Percentiles rank a stretch among this genome's conserved stretches.
These are phyloP conservation scores for Podargus strigoides DNA, from an alignment of 2,797 vertebrate genomes.

Conservation along the genomic window DNA sequence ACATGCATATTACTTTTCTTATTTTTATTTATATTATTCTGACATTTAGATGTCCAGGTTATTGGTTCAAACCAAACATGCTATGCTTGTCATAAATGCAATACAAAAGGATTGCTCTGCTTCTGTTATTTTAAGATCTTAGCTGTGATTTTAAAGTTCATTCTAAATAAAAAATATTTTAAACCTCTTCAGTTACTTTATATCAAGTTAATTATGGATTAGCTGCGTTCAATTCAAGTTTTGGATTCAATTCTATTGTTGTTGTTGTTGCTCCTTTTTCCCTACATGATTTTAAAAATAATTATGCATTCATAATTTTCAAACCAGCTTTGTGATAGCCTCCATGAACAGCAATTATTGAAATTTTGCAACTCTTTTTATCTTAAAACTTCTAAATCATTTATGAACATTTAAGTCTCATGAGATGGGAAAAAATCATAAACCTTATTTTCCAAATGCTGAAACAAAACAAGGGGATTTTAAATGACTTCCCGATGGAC, in stretches of 20 bases:
- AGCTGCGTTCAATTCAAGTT: background rate
- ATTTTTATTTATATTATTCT: slow-evolving; percentile 1
- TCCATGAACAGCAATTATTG: background rate
- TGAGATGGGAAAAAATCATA: background rate
- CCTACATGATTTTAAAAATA: background rate
- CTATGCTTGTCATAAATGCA: background rate
- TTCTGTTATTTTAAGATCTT: slow-evolving; percentile 16
- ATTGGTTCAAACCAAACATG: background rate
- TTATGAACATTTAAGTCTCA: background rate
- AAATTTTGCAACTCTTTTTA: background rate
- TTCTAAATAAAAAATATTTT: background rate
- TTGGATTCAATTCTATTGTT: background rate
- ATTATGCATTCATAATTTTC: background rate
- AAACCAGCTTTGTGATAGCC: background rate
- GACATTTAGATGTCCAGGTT: background rate
- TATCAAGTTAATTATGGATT: background rate
- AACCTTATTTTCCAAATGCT: background rate
- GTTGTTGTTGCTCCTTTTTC: background rate
- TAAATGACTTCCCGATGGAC: background rate
- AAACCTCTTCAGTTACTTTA: background rate
- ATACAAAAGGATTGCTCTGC: background rate
- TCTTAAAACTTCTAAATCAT: background rate
- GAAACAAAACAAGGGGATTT: background rate
- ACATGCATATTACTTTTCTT: background rate
- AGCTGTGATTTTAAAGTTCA: background rate